Conservation (phyloP, 2,113 vertebrate species). For the Caranx melampygus region DNA sequence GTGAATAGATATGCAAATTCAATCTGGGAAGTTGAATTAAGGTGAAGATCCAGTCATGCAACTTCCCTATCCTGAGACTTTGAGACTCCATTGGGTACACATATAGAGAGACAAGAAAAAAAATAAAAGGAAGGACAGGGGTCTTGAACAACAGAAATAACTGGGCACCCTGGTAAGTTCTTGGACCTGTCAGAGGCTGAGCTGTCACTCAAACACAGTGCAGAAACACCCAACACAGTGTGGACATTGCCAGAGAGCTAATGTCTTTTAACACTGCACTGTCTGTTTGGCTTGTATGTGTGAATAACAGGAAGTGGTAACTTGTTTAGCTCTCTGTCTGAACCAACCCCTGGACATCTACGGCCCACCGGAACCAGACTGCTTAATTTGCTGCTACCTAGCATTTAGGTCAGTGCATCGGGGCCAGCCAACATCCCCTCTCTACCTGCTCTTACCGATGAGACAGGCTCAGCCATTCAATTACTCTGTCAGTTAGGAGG, state of each 20-base stretch:
- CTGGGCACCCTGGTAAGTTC: background rate
- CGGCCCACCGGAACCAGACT: constrained; percentile 38
- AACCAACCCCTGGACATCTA: constrained; percentile 30
- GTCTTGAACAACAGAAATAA: background rate
- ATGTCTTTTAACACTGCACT: background rate
- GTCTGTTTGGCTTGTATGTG: constrained; percentile 6
- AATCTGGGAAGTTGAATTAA: constrained; percentile 2
- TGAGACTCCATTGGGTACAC: background rate
- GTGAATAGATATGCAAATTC: constrained; percentile 1
- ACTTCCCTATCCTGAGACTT: background rate
- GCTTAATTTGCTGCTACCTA: constrained; percentile 62
- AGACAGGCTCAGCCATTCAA: constrained; percentile 52
- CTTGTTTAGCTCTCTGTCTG: constrained; percentile 8
- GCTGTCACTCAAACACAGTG: constrained; percentile 16
- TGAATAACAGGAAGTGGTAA: background rate
- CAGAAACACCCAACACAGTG: background rate
- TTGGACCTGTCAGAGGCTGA: background rate
- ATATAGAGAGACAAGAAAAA: background rate
- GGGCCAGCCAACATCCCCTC: constrained; percentile 36
- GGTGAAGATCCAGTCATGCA: background rate
- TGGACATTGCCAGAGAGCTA: background rate
- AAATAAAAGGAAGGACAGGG: background rate
- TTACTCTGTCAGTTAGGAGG: constrained; percentile 53
- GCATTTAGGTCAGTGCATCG: constrained; percentile 59
- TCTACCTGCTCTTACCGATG: constrained; percentile 55